Percentiles rank a stretch among this genome's conserved stretches.
Evolutionary conservation across 2,797 vertebrate genomes (phyloP).

Genomic region (Xiphorhynchus erythropygius): DNA sequence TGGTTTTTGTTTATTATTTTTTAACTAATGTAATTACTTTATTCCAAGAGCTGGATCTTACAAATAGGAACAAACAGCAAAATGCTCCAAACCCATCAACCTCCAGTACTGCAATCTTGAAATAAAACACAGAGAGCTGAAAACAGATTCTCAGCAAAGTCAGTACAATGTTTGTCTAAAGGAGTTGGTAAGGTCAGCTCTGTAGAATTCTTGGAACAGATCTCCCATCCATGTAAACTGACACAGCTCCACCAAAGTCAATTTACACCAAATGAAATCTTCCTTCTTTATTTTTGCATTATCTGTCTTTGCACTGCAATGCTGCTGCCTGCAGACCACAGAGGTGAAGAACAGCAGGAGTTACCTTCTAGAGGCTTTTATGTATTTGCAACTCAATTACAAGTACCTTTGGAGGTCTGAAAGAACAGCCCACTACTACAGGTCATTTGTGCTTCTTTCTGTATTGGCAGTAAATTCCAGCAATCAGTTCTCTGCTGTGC

Average conservation of each 20-base stretch:
- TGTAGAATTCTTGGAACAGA: not conserved
- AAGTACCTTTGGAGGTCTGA: not conserved
- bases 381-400: conserved; percentile 2
- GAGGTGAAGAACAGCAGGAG: not conserved
- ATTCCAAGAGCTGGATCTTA: not conserved
- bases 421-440: not conserved
- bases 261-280: not conserved
- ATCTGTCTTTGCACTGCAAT: not conserved
- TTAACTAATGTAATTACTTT: not conserved
- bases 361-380: not conserved
- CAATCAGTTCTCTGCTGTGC: not conserved
- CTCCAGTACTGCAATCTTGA: not conserved
- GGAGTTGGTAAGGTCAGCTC: not conserved
- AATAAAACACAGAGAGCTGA: not conserved
- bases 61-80: not conserved
- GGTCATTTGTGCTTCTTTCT: conserved; percentile 15
- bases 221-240: not conserved
- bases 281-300: not conserved
- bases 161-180: not conserved
- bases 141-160: not conserved
- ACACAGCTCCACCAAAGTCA: not conserved
- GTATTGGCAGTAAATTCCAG: not conserved
- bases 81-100: accelerated
- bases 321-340: not conserved
- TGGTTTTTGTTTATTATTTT: no score